These are phyloP conservation scores for Trinorchestia longiramus DNA, from an alignment of 1,140 invertebrate species.

Conservation along the genomic window DNA sequence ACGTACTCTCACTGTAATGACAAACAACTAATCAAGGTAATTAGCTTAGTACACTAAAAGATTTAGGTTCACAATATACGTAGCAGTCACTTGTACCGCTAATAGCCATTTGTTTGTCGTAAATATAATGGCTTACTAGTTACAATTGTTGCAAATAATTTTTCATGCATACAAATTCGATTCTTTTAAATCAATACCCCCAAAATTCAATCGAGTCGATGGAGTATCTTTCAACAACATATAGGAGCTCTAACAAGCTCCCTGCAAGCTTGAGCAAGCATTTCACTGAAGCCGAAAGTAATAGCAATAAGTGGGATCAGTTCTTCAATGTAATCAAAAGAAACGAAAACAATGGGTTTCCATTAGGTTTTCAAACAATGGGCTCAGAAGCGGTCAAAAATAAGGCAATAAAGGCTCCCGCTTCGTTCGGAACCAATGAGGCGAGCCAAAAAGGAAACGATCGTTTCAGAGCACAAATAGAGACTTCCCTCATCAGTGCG, in stretches of 20 bases:
- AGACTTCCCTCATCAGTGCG: not conserved
- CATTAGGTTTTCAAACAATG: not conserved
- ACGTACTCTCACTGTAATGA: not conserved
- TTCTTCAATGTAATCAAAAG: not conserved
- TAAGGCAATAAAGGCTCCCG: not conserved
- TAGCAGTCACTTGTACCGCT: too few species aligned
- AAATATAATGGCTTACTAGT: too few species aligned
- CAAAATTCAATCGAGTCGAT: not conserved
- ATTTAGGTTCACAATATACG: not conserved
- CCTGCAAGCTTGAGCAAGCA: not conserved
- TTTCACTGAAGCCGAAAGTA: not conserved
- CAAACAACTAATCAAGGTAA: not conserved
- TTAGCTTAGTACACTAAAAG: not conserved
- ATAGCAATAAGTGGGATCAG: not conserved
- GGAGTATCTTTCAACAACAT: not conserved
- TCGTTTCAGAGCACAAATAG: not conserved
- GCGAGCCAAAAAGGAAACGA: not conserved
- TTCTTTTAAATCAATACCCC: too few species aligned
- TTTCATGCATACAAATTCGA: too few species aligned
- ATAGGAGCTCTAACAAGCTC: not conserved
- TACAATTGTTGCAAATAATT: too few species aligned
- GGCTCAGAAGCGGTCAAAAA: not conserved
- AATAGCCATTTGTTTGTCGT: too few species aligned
- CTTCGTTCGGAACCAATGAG: not conserved
- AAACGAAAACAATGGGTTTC: not conserved